Base-by-base conservation (phyloP, 1,140 invertebrate species). In the Drosophila bifasciata region DNA sequence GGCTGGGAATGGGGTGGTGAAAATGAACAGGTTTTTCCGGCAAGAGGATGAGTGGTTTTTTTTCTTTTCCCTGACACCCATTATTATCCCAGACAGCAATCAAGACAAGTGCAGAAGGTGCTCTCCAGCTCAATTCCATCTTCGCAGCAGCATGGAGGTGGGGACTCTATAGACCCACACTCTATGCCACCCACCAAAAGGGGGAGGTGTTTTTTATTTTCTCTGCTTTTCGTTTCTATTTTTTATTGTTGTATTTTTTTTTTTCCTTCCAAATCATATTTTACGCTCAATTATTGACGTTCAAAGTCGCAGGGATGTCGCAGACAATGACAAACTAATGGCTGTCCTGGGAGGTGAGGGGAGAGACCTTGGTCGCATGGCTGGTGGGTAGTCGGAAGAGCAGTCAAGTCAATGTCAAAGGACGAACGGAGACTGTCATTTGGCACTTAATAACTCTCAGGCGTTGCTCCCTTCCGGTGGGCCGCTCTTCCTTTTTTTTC, bases 291-390 rank as follows among this genome's bases (percentile, higher is more conserved):
- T 86, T 86, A 86, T 86, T 86, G 83, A 78, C 78, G 75, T 74
- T 86, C 78, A 86, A 83, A 86, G 83, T 71, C 78, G 78, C n/a
- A n/a, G 71, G 44, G 50, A 68, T 69, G 64, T 71, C 72, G 52
- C 78, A 88, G 83, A 86, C 81, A 86, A 86, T 86, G 81, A 63
- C 80, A 88, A 86, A 86, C 81, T 86, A 86, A 86, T 88, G 81
- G 81, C 43, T 46, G 49, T 45, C 59, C 19, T 51, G 59, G 39
- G 39, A 8, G 41, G 23, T n/a, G 11, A n/a, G n/a, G n/a, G n/a
- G 41, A 13, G n/a, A 41, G 39, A 25, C 11, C 16, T 25, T 36
- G 28, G 28, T 40, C 36, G 11, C 16, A n/a, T 16, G 46, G 8
- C 6, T 9, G 11, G 19, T 13, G 25, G 5, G n/a, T 13, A 13